phyloP scores from a whole-genome alignment of 2,113 vertebrate species.

The Halcyon senegalensis region DNA sequence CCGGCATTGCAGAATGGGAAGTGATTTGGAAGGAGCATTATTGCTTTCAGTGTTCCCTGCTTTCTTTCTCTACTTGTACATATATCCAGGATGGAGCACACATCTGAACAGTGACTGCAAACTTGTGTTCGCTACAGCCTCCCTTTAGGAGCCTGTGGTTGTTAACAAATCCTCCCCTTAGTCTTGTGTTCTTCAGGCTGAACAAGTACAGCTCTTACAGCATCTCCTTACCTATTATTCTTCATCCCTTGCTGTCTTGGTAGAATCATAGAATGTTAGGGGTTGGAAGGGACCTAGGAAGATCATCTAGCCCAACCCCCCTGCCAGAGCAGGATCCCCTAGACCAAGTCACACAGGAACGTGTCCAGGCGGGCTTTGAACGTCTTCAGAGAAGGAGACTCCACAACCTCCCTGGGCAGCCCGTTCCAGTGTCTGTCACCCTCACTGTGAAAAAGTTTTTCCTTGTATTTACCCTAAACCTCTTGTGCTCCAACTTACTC shows the following conservation, averaged over 20 bases:
- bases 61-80: neutral
- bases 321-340: too few species aligned
- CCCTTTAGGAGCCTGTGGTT: neutral
- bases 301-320: too few species aligned
- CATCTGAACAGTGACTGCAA: neutral
- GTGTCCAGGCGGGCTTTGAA: too few species aligned
- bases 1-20: neutral
- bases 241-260: neutral
- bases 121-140: neutral
- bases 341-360: too few species aligned
- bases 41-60: neutral
- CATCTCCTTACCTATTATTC: neutral
- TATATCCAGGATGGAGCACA: neutral
- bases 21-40: neutral
- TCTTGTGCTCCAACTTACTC: too few species aligned
- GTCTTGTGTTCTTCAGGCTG: neutral
- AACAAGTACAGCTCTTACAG: neutral
- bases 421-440: too few species aligned
- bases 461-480: too few species aligned
- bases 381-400: too few species aligned
- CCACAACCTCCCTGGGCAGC: too few species aligned
- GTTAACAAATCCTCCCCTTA: neutral
- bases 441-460: too few species aligned
- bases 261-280: neutral
- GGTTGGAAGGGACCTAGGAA: too few species aligned